Percentiles rank a stretch among this genome's conserved stretches.
Evolutionary conservation across 2,113 vertebrate species (phyloP).

Genomic region (Archocentrus centrarchus): DNA sequence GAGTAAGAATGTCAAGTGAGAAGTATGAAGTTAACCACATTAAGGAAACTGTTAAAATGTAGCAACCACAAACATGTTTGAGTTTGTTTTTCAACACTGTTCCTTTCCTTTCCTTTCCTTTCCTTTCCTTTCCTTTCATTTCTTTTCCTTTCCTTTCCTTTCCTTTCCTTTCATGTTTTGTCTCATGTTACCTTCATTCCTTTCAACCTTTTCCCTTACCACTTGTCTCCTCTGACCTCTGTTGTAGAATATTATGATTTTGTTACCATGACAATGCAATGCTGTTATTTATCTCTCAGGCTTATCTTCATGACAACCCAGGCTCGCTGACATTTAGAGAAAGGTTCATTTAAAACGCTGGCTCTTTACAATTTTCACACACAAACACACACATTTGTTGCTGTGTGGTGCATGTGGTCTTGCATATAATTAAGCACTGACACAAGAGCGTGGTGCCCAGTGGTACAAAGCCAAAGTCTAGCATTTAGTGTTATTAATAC

Average conservation of each 20-base stretch:
- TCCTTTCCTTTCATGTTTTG: not conserved
- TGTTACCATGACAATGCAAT: constrained; percentile 68
- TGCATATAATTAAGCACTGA: constrained; percentile 17
- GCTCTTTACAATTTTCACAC: constrained; percentile 34
- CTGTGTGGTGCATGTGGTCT: constrained; percentile 16
- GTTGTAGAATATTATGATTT: constrained; percentile 48
- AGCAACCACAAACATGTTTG: not conserved
- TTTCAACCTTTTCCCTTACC: not conserved
- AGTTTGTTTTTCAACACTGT: not conserved
- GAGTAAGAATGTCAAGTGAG: constrained; percentile 18
- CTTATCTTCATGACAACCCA: constrained; percentile 65
- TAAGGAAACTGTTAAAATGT: constrained; percentile 11
- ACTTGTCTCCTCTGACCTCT: not conserved
- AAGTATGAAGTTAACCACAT: not conserved
- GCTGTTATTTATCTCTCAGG: constrained; percentile 60
- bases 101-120: not conserved
- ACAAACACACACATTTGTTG: constrained; percentile 25
- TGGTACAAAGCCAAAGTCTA: constrained; percentile 35
- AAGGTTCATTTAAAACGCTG: constrained; percentile 59
- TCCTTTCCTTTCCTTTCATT: not conserved
- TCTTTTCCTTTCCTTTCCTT: not conserved
- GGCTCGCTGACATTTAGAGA: constrained; percentile 71
- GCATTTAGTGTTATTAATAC: constrained; percentile 53
- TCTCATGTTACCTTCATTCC: not conserved
- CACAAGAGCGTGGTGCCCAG: not conserved